phyloP scores from a whole-genome alignment of 2,888 invertebrate genomes.

The Hofmannophila pseudospretella region DNA sequence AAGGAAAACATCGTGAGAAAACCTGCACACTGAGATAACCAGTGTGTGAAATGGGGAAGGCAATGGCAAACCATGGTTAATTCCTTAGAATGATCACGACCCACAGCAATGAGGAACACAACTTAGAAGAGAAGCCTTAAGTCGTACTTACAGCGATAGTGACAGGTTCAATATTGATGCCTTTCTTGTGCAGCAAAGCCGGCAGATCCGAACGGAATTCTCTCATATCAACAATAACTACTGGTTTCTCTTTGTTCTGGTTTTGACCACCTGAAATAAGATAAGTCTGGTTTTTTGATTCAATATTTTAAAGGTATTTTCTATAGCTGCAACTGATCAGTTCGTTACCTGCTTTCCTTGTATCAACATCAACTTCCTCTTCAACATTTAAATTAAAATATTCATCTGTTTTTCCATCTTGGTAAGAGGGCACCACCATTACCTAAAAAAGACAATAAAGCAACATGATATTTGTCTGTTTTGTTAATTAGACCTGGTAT shows the following conservation, averaged over 20 bases:
- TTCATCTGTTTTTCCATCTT: conserved; percentile 89
- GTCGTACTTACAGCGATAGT: conserved; percentile 58
- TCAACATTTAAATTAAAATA: conserved; percentile 63
- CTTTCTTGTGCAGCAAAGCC: conserved; percentile 93
- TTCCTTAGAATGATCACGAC: no score
- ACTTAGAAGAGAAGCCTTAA: no score
- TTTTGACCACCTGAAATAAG: conserved; percentile 62
- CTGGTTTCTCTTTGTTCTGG: conserved; percentile 55
- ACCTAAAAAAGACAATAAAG: conserved; percentile 78
- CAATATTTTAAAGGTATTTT: neutral
- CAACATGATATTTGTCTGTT: neutral
- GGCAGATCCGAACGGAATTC: conserved; percentile 98
- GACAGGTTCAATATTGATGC: conserved; percentile 88
- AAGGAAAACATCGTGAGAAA: no score
- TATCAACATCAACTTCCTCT: conserved; percentile 66
- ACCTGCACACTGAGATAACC: no score
- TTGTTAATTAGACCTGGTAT: no score
- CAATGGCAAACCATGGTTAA: no score
- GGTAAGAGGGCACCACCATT: conserved; percentile 92
- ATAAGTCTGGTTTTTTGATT: no score
- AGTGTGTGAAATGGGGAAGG: no score
- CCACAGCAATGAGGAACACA: no score
- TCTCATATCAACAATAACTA: conserved; percentile 95
- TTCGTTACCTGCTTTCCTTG: conserved; percentile 80
- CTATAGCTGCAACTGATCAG: neutral